Evolutionary conservation across 1,140 invertebrate species (phyloP), one percentile per base, ranked within the genome.

Genomic region (Micrasema minimum): DNA sequence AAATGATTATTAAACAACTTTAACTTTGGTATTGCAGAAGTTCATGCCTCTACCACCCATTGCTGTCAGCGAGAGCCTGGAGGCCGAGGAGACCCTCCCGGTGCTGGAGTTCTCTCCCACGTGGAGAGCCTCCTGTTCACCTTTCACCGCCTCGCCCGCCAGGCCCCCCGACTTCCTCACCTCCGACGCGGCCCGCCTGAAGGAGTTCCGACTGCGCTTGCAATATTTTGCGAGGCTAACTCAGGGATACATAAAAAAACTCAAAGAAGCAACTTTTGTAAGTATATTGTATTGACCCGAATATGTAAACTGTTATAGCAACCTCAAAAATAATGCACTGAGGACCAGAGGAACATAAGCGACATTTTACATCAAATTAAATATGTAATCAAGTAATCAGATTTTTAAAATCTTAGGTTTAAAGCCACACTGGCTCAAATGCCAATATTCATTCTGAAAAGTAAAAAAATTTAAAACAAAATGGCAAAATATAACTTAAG

Each of bases 171-270:
- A 93, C 72, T 78, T 81, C 22, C 84, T 98, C 4, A 88, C 90
- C 37, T 89, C 89, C 48, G 92, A 97, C 84, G 82, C 89, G 12
- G 90, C 93, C 35, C 88, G 90, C 76, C 83, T 97, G 0, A 97
- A 96, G 82, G 94, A 97, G 78, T 94, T 98, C 75, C 89, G 93
- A 70, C 80, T 93, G 53, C 89, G 94, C 75, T 83, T 99, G 51
- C 95, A 97, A 79, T 98, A 96, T 83, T 93, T 98, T 80, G 95
- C 95, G 0, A 87, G 96, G 69, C 91, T 95, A 12, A 94, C 94
- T 75, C 95, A 97, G 85, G 94, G 92, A 22, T 96, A 96, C 76
- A 94, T 96, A 53, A 96, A 96, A 78, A 94, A 94, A 76, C 80
- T 97, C n/a, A 88, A 92, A 69, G 93, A 95, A 85, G 90, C 92